Conservation (phyloP, 2,797 vertebrate genomes). For the Argentina silus region DNA sequence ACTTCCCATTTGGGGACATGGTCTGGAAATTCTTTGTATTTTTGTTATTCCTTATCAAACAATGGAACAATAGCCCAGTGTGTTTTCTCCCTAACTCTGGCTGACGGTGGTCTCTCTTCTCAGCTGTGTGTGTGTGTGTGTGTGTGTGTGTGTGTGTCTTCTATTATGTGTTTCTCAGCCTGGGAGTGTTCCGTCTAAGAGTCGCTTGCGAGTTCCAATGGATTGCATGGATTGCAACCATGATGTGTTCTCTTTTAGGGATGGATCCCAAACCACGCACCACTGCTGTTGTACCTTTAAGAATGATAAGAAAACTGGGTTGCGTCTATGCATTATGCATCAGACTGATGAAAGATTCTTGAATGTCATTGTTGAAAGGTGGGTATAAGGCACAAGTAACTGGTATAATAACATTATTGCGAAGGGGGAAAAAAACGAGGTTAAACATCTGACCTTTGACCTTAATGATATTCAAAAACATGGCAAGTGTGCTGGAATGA, state of each 20-base stretch:
- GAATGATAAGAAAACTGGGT: slow-evolving; percentile 33
- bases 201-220: not conserved
- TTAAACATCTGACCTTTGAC: slow-evolving; percentile 18
- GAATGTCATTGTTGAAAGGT: slow-evolving; percentile 56
- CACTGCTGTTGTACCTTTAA: slow-evolving; percentile 13
- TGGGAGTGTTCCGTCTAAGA: not conserved
- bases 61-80: slow-evolving; percentile 78
- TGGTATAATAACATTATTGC: slow-evolving; percentile 35
- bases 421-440: slow-evolving; percentile 45
- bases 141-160: slow-evolving; percentile 16
- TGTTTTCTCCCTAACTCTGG: slow-evolving; percentile 54
- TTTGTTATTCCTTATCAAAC: slow-evolving; percentile 80
- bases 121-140: slow-evolving; percentile 16
- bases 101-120: slow-evolving; percentile 49
- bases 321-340: slow-evolving; percentile 59
- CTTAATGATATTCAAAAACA: slow-evolving; percentile 6
- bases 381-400: slow-evolving; percentile 46
- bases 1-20: slow-evolving; percentile 67
- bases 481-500: not conserved
- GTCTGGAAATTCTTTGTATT: slow-evolving; percentile 77
- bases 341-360: slow-evolving; percentile 35
- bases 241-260: not conserved
- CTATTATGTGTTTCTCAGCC: not conserved
- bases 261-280: not conserved
- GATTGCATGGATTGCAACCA: slow-evolving; percentile 1